Base-by-base conservation (phyloP, 2,888 invertebrate species). In the Pheosia tremula region DNA sequence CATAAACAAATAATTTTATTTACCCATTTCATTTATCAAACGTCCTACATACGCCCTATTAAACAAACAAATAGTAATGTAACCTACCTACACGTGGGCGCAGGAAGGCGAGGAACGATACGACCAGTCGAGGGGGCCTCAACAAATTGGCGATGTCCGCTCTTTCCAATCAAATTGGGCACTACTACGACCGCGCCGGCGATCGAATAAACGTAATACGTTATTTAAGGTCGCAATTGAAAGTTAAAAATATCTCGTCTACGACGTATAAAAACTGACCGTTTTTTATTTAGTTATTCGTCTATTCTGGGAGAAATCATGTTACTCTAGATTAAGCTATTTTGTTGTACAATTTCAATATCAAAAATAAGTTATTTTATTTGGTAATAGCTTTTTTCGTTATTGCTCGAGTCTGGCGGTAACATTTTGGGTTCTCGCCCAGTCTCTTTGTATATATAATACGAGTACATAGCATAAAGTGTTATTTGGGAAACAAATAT, bases 101-200 rank as follows among this genome's bases (percentile, higher is more conserved):
- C 75, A 78, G 74, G 68, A 72, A 64, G 64, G 62, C 72, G 75
- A 78, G 74, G 68, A 72, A 64, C 63, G 62, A 62, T 67, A 60
- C 73, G 74, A 66, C 68, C 57, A 64, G 69, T 70, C 71, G 68
- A 72, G 83, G 84, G 89, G 89, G 83, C 77, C 79, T 76, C 47
- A 64, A 60, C 82, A 86, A 90, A 92, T 90, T 91, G 91, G 82
- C 72, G 74, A 90, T 90, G 85, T 92, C 92, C 92, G 91, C 87
- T 88, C 86, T 86, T 81, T 82, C 82, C 84, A 84, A 89, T 89
- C 83, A 83, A 85, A 86, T 87, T 83, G 84, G 81, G 78, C 78
- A 75, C 79, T 78, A 82, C 81, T 81, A 73, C 81, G 75, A 75
- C 78, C 79, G 77, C 79, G 80, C 74, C 45, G 39, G 38, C 62